Evolutionary conservation across 2,113 vertebrate species (phyloP).

Genomic region (Myiozetetes cayanensis): DNA sequence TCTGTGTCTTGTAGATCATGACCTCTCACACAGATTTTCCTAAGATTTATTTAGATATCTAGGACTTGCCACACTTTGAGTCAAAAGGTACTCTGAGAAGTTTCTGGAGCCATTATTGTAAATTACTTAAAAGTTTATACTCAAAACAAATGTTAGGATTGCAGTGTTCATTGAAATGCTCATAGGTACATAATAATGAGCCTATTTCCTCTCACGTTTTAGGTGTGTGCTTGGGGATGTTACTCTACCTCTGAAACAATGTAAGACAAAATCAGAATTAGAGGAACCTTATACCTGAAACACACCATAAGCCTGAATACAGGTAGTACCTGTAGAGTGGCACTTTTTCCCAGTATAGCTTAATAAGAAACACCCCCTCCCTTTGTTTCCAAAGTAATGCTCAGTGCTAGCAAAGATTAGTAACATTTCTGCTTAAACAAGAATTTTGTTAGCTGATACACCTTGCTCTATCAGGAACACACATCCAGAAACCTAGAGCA

Average conservation of each 20-base stretch:
- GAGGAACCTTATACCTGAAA: not conserved
- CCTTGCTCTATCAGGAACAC: not conserved
- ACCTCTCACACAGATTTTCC: not conserved
- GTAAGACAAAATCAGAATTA: not conserved
- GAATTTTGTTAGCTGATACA: not conserved
- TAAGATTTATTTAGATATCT: not conserved
- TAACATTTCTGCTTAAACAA: not conserved
- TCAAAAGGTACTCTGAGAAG: not conserved
- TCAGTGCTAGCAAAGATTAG: not conserved
- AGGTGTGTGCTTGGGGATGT: not conserved
- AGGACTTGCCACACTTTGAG: not conserved
- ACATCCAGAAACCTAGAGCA: not conserved
- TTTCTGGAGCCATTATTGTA: not conserved
- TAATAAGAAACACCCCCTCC: not conserved
- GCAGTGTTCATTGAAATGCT: not conserved
- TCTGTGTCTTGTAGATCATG: not conserved
- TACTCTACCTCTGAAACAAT: not conserved
- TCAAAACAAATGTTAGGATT: not conserved
- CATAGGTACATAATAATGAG: not conserved
- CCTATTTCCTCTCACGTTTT: not conserved
- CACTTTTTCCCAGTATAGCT: not conserved
- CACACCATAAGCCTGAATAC: not conserved
- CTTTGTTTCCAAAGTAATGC: not conserved
- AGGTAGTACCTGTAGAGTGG: not conserved
- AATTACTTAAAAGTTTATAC: not conserved